Base-by-base conservation (phyloP, 1,140 invertebrate genomes). In the Phymastichus coffea region DNA sequence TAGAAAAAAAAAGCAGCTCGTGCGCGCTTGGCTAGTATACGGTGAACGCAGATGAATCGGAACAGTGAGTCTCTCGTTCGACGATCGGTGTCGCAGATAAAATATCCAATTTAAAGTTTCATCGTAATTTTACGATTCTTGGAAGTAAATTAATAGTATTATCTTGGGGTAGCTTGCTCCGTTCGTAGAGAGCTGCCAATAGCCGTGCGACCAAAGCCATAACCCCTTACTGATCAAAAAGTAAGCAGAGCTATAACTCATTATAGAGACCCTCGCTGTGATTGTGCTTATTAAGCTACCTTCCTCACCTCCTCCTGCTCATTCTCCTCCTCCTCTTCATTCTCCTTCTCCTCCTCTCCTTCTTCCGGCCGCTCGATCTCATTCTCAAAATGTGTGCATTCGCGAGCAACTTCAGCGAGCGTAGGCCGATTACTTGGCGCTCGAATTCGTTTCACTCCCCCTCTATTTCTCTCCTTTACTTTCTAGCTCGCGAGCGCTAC, bases 51-150 rank as follows among this genome's bases (percentile, higher is more conserved):
- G 41, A n/a, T 20, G 38, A 33, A 44, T 19, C 25, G 52, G 26
- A 44, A 33, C 19, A 30, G n/a, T 9, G 15, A 22, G 25, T 17
- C 23, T 3, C 23, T 8, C 37, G 23, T 41, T 19, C 2, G n/a
- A 22, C 46, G 53, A 56, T 56, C 33, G 7, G 7, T 12, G n/a
- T n/a, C n/a, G 3, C 66, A 68, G 73, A 76, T 75, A 76, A 76
- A 76, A 76, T 76, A 76, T 75, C 74, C 73, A 76, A 76, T 76
- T 76, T 76, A 75, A 76, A 76, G 73, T 76, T 76, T 75, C 70
- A 73, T 75, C 72, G 73, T 76, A 75, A 76, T 76, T 76, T 75
- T 73, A 74, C 70, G 71, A 75, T 76, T 76, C 70, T 68, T 74
- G 68, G 53, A 74, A 74, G 71, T 72, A 76, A 75, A 76, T 75